phyloP scores from a whole-genome alignment of 2,113 vertebrate species.

The Eidolon helvum region DNA sequence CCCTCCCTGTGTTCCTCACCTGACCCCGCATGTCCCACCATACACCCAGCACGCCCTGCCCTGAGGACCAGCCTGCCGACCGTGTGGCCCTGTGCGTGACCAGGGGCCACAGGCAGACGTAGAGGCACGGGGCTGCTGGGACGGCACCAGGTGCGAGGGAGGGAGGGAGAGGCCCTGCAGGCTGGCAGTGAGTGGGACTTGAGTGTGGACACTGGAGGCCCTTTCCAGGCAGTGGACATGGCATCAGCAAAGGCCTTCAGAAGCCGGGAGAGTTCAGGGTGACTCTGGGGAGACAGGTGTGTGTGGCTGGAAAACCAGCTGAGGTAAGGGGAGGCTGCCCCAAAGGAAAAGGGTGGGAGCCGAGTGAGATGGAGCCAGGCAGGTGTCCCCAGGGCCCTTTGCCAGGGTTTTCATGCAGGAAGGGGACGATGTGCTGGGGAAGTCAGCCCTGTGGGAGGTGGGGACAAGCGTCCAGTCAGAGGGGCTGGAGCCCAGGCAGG shows the following conservation, averaged over 20 bases:
- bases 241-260: fast-evolving
- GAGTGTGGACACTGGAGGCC: neutral
- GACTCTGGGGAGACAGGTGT: neutral
- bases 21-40: neutral
- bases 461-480: neutral
- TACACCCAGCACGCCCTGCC: neutral
- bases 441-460: neutral
- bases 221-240: neutral
- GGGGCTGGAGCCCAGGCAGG: neutral
- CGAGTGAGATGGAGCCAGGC: neutral
- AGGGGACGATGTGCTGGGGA: fast-evolving
- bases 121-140: neutral
- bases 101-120: neutral
- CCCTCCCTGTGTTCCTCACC: neutral
- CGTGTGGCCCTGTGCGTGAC: fast-evolving
- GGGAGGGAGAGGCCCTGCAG: neutral
- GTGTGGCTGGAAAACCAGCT: neutral
- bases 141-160: too few species aligned
- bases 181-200: neutral
- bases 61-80: neutral
- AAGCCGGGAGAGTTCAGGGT: neutral
- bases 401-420: neutral
- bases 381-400: neutral
- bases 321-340: neutral
- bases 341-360: neutral